Conservation (phyloP, 1,140 invertebrate genomes). For the Calephelis nemesis region DNA sequence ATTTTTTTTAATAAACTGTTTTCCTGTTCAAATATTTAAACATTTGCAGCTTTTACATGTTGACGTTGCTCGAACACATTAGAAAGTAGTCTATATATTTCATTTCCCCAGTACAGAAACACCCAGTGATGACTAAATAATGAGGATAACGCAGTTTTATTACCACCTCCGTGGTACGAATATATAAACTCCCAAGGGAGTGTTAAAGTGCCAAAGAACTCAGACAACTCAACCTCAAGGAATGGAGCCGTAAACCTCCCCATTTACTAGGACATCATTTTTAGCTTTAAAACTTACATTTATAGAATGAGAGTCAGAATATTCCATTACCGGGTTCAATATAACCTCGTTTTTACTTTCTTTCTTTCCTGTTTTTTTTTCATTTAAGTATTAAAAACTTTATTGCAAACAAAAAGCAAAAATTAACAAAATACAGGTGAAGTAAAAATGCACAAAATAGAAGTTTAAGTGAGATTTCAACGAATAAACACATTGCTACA, state of each 20-base stretch:
- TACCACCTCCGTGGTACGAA: constrained; percentile 73
- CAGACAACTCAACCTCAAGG: constrained; percentile 69
- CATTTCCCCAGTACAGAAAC: constrained; percentile 53
- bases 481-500: no score
- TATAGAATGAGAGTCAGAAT: neutral
- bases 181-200: constrained; percentile 75
- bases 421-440: no score
- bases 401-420: no score
- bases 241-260: constrained; percentile 69
- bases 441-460: no score
- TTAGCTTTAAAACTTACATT: constrained; percentile 41
- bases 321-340: neutral
- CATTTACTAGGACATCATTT: constrained; percentile 68
- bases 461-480: no score
- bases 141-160: constrained; percentile 76
- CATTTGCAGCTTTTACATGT: no score
- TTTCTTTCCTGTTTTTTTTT: no score
- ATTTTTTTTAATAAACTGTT: no score
- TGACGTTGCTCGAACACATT: no score
- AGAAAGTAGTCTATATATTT: constrained; percentile 69
- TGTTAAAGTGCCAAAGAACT: constrained; percentile 75
- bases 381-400: no score
- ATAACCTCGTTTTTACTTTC: neutral
- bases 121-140: constrained; percentile 75
- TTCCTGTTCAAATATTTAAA: no score